Evolutionary conservation across 2,113 vertebrate species (phyloP), one percentile per base, ranked within the genome.

Genomic region (Hippocampus comes): DNA sequence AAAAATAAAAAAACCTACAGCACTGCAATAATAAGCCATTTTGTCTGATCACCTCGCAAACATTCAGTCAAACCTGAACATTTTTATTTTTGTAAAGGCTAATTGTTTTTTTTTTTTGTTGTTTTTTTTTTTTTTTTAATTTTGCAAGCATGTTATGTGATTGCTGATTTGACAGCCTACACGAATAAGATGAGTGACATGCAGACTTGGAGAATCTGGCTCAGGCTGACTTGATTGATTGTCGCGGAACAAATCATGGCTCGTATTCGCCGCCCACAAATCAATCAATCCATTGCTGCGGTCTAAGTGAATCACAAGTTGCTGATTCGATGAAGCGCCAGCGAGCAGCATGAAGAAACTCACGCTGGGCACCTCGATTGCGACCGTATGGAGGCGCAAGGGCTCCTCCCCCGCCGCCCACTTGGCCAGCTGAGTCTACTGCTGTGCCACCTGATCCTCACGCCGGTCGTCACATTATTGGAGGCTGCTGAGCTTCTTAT

Each of bases 391-490:
- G 84, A 73, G 74, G 75, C 73, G 59, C 72, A 61, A 38, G 72
- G 75, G 21, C 63, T 38, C 38, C 38, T 1, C 63, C 38, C 21
- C 38, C n/a, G 5, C 12, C 11, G 11, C 66, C 41, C 61, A 67
- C 42, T 82, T 59, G 81, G 77, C 80, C 88, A 88, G 84, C 78
- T 88, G 84, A 81, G 82, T 71, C 85, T 78, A 68, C 76, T 9
- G 21, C 67, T 49, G 30, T 11, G 17, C 63, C 86, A 84, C 82
- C 81, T 84, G 84, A 83, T 73, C 76, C 67, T 69, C 25, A 27
- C 9, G 51, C 1, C 74, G 71, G 41, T 78, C 63, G 70, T 55
- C 70, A 8, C 70, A 78, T 78, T 67, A 68, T 5, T 17, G 42
- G 21, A 43, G 43, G 41, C 21, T 5, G 41, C 21, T 5, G 34